A percentile compares a stretch with the other conserved stretches of the same genome.
Evolutionary conservation across 1,140 invertebrate genomes (phyloP).

Genomic region (Macrobrachium nipponense): DNA sequence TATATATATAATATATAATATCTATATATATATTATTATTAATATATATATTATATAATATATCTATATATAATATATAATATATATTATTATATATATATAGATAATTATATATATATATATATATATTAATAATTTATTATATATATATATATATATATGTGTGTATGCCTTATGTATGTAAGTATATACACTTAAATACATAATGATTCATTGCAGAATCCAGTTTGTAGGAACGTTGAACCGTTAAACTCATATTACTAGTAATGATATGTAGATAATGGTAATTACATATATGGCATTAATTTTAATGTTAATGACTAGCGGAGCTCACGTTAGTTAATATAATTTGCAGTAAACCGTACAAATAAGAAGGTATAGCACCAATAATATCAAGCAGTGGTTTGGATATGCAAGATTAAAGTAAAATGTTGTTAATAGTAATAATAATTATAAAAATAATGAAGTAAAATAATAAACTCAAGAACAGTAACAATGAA

Average conservation of each 20-base stretch:
- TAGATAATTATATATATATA: slow-evolving; percentile 28
- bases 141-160: slow-evolving; percentile 11
- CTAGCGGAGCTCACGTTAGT: no score
- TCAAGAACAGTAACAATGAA: not conserved
- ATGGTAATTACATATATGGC: no score
- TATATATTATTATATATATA: slow-evolving; percentile 18
- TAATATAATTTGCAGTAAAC: no score
- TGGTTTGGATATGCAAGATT: not conserved
- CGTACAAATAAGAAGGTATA: not conserved
- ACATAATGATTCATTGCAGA: no score
- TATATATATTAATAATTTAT: not conserved
- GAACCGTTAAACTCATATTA: no score
- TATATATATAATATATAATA: slow-evolving; percentile 26
- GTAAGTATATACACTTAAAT: no score
- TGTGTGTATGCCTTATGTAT: not conserved
- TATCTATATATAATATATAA: slow-evolving; percentile 7
- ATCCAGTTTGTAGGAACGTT: no score
- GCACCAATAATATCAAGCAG: not conserved
- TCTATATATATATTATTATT: slow-evolving; percentile 31
- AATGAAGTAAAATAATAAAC: not conserved
- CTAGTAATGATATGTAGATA: no score
- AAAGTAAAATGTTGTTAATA: not conserved
- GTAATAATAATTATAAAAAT: not conserved
- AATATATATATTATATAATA: slow-evolving; percentile 1
- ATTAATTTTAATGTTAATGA: no score